Evolutionary conservation across 2,888 invertebrate species (phyloP).

Genomic region (Chesias legatella): DNA sequence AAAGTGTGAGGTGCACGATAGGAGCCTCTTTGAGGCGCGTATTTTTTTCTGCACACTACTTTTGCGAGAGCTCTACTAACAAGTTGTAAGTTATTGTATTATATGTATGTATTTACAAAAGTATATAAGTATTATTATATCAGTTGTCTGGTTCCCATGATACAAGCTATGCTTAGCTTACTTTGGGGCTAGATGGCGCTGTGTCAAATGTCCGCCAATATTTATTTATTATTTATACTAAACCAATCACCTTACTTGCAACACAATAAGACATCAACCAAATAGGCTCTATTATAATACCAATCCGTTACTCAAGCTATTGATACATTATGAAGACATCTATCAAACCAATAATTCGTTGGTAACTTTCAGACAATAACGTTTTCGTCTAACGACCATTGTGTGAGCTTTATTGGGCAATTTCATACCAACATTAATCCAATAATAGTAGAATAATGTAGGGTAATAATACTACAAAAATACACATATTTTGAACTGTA

Average conservation of each 20-base stretch:
- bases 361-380: slow-evolving; percentile 38
- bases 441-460: slow-evolving; percentile 43
- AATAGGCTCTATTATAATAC: slow-evolving; percentile 9
- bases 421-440: slow-evolving; percentile 64
- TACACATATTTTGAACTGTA: slow-evolving; percentile 28
- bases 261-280: slow-evolving; percentile 12
- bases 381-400: slow-evolving; percentile 46
- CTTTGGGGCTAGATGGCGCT: too few relatives aligned
- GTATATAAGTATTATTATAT: too few relatives aligned
- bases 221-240: too few relatives aligned
- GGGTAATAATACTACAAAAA: slow-evolving; percentile 14
- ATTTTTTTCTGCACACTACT: too few relatives aligned
- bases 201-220: too few relatives aligned
- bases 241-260: not conserved
- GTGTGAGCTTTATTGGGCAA: slow-evolving; percentile 53
- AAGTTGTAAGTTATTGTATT: too few relatives aligned
- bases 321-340: slow-evolving; percentile 32
- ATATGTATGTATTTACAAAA: too few relatives aligned
- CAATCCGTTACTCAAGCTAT: slow-evolving; percentile 9
- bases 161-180: too few relatives aligned
- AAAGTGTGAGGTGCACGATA: too few relatives aligned
- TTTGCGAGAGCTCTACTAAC: too few relatives aligned
- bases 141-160: too few relatives aligned
- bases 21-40: too few relatives aligned
- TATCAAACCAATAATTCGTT: slow-evolving; percentile 41